phyloP scores from a whole-genome alignment of 2,797 vertebrate species.

The Notamacropus eugenii region DNA sequence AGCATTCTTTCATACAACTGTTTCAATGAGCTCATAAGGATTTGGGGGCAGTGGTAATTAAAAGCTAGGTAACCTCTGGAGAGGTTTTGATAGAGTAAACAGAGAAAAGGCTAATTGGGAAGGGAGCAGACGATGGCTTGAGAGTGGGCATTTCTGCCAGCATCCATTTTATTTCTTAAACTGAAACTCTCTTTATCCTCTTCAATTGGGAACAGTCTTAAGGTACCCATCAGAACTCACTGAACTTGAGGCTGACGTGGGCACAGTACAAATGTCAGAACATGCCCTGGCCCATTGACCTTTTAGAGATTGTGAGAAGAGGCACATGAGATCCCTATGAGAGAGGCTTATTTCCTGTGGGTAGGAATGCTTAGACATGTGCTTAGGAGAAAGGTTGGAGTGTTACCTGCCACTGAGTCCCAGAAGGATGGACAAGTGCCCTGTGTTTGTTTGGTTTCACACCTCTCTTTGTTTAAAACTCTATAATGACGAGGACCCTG shows the following conservation, averaged over 20 bases:
- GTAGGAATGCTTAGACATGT: neutral
- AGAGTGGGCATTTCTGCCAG: neutral
- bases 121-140: neutral
- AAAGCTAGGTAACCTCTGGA: neutral
- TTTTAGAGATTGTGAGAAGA: slow-evolving; percentile 48
- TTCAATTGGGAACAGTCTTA: slow-evolving; percentile 16
- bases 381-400: neutral
- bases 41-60: neutral
- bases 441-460: neutral
- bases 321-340: neutral
- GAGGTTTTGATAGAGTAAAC: neutral
- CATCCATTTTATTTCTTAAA: slow-evolving; percentile 21
- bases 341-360: neutral
- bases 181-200: neutral
- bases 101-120: neutral
- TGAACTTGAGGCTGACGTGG: slow-evolving; percentile 20
- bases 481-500: neutral
- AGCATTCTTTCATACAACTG: slow-evolving; percentile 13
- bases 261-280: slow-evolving; percentile 10
- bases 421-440: neutral
- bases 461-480: neutral
- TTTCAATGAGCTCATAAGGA: neutral
- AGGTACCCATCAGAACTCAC: neutral
- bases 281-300: neutral
- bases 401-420: neutral